Percentiles rank a stretch among this genome's conserved stretches.
phyloP scores from a whole-genome alignment of 2,113 vertebrate genomes.

The Mesocricetus auratus region DNA sequence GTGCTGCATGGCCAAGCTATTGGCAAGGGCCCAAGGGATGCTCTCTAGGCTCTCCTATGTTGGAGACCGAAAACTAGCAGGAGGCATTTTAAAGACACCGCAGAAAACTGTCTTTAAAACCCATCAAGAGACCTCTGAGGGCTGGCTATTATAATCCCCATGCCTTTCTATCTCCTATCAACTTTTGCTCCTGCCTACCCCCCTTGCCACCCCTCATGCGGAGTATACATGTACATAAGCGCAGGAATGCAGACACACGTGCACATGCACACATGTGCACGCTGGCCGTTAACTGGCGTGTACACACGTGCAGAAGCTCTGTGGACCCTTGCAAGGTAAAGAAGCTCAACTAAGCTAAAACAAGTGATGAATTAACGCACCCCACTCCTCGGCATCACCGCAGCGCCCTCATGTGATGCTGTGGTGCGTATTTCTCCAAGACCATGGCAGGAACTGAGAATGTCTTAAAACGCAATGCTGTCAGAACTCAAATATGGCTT shows the following conservation, averaged over 20 bases:
- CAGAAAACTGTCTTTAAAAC: background rate
- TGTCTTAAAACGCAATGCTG: fast-evolving
- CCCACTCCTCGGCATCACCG: background rate
- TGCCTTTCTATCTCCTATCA: background rate
- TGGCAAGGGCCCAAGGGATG: background rate
- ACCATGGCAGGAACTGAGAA: fast-evolving
- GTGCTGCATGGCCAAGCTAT: background rate
- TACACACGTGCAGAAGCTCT: background rate
- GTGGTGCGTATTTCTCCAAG: background rate
- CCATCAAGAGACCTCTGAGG: background rate
- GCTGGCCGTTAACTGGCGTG: background rate
- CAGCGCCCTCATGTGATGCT: slow-evolving; percentile 68
- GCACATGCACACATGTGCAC: background rate
- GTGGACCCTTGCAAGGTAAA: background rate
- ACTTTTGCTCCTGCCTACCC: background rate
- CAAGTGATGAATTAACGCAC: background rate
- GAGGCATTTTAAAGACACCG: background rate
- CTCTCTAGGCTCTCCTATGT: background rate
- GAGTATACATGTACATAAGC: background rate
- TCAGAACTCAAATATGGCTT: background rate
- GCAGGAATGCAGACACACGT: background rate
- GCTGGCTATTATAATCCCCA: background rate
- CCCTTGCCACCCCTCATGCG: background rate
- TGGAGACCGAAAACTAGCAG: background rate
- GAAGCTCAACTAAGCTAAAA: background rate